Evolutionary conservation across 2,113 vertebrate species (phyloP).

Genomic region (Fulmarus glacialis): DNA sequence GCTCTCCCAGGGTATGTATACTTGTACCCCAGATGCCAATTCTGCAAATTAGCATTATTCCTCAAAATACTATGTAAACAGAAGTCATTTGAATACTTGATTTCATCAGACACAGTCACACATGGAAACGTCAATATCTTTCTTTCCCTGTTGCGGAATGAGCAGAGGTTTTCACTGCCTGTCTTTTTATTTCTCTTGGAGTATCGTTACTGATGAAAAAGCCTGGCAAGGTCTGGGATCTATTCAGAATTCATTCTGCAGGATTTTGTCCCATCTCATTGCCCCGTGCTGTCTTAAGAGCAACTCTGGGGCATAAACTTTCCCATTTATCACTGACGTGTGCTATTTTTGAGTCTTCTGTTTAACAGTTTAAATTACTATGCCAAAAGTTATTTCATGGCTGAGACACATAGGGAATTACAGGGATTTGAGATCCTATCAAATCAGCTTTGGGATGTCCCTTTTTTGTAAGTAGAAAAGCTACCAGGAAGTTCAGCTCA

Average conservation of each 20-base stretch:
- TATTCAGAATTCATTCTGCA: slow-evolving; percentile 2
- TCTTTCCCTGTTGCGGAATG: slow-evolving; percentile 21
- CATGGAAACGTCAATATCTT: slow-evolving; percentile 38
- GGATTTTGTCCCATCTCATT: not conserved
- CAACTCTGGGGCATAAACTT: not conserved
- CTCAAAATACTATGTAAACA: slow-evolving; percentile 72
- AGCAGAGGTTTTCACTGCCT: slow-evolving; percentile 53
- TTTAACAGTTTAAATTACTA: not conserved
- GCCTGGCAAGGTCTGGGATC: not conserved
- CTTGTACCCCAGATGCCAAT: slow-evolving; percentile 60
- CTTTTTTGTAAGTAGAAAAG: not conserved
- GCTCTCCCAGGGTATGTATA: slow-evolving; percentile 66
- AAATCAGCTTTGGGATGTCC: not conserved
- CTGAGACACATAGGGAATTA: not conserved
- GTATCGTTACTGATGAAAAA: slow-evolving; percentile 20
- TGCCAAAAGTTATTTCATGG: not conserved
- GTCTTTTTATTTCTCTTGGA: slow-evolving; percentile 49
- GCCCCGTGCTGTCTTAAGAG: not conserved
- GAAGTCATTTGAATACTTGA: slow-evolving; percentile 66
- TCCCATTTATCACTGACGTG: not conserved
- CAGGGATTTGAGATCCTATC: not conserved
- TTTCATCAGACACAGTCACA: slow-evolving; percentile 33
- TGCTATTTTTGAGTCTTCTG: not conserved
- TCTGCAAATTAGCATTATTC: slow-evolving; percentile 74
- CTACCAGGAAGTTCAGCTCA: not conserved